Evolutionary conservation across 2,888 invertebrate species (phyloP), one percentile per base, ranked within the genome.

Genomic region (Amphipoea lucens): DNA sequence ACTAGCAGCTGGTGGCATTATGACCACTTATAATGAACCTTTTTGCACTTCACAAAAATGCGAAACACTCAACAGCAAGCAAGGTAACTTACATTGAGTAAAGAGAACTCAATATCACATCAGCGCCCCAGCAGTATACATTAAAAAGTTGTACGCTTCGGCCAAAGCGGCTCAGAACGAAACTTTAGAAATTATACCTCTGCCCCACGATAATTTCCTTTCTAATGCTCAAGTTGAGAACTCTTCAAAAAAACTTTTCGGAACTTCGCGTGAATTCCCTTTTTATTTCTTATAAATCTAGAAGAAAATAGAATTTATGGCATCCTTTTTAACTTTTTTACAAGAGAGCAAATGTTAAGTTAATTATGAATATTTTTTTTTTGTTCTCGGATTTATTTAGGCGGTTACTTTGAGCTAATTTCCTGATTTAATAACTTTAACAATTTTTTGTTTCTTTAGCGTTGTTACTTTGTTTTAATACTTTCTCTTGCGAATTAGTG

Each of bases 131-230:
- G 77, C 68, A 82, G 86, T 88, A 87, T 89, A 91, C 88, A 89
- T 91, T 91, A 91, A 89, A 90, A 87, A 85, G 90, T 92, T 92
- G 91, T 87, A 89, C 89, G 89, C 88, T 74, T 74, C 77, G 87
- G 82, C 86, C 84, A 82, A 84, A 85, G 81, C 81, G 85, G 84
- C 88, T 90, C 88, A 85, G 90, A 88, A 87, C 84, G 83, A 93
- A 95, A 94, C 93, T 95, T 94, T 90, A 88, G 87, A 93, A 94
- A 94, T 95, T 94, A 94, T 94, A 94, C 92, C 93, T 92, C 90
- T 90, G 90, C 90, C 91, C 92, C 88, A 91, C 92, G 91, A 94
- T 95, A 94, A 95, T 95, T 95, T 94, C 93, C 93, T 94, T 94
- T 94, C 93, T 95, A 95, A 95, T 93, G 92, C 91, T 90, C 84